Evolutionary conservation across 2,888 invertebrate species (phyloP).

Genomic region (Slavum lentiscoides): DNA sequence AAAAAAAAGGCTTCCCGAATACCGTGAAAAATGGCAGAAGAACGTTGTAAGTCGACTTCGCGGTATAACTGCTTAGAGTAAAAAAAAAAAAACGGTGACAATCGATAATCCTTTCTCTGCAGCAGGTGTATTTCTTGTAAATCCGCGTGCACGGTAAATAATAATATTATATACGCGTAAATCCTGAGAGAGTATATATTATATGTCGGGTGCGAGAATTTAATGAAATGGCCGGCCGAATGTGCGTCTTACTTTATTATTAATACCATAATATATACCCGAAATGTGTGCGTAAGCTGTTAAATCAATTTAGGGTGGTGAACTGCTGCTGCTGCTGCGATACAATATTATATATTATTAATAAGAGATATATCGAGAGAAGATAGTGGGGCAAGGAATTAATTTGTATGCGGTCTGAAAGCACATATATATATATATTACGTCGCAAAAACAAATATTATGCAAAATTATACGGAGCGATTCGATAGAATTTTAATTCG

Average conservation of each 20-base stretch:
- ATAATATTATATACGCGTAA: neutral
- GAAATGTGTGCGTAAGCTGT: constrained; percentile 16
- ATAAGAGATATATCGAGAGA: neutral
- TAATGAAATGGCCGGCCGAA: constrained; percentile 17
- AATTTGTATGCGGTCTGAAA: constrained; percentile 22
- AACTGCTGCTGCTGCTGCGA: neutral
- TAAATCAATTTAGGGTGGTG: constrained; percentile 30
- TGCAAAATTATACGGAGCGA: constrained; percentile 28
- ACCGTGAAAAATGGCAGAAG: too few relatives aligned
- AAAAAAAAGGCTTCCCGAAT: too few relatives aligned
- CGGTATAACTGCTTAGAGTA: too few relatives aligned
- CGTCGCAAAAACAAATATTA: constrained; percentile 25
- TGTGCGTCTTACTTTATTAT: constrained; percentile 9
- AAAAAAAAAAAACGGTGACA: too few relatives aligned
- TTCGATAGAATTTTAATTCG: constrained; percentile 24
- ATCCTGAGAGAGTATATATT: neutral
- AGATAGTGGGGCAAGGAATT: constrained; percentile 15
- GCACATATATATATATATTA: neutral
- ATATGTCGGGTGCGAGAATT: constrained; percentile 9
- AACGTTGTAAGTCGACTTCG: too few relatives aligned
- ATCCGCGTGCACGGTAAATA: too few relatives aligned
- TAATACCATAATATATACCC: constrained; percentile 15
- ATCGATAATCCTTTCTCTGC: too few relatives aligned
- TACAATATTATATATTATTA: too few relatives aligned
- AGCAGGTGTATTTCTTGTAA: too few relatives aligned